Base-by-base conservation (phyloP, 2,888 invertebrate genomes). In the Xylocampa areola region DNA sequence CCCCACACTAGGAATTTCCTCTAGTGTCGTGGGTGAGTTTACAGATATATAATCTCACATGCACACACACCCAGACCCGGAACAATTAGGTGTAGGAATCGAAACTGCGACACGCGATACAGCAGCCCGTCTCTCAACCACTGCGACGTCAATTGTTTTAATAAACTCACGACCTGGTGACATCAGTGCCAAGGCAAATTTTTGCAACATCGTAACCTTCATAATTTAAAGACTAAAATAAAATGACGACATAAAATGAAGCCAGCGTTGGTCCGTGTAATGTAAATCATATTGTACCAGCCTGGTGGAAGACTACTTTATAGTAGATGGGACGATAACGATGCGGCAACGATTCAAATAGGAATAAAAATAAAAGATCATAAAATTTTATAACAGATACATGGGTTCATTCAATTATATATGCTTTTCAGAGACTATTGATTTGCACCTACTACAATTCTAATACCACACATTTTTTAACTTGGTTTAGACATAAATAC, bases 211-310 rank as follows among this genome's bases (percentile, higher is more conserved):
- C 14, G 11, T 47, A 43, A 68, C 8, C 21, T 48, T 44, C 5
- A 23, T 33, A 16, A 17, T 11, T 39, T 30, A 14, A 59, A 57
- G 41, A 51, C 36, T 41, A n/a, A 49, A 57, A 63, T 60, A 71
- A 63, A 71, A 61, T 67, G 44, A 45, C 36, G 27, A 14, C 7
- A 36, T 55, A 61, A 40, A 44, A 53, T 14, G 43, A 53, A 47
- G 25, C 17, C 37, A 13, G 16, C 19, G 16, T 30, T 45, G 25
- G 53, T 69, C 57, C 19, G 29, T 29, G 41, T 19, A 36, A 59
- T 60, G 27, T 57, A 57, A 54, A 53, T 61, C 36, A 63, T 63
- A 37, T 58, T 25, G 53, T 68, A 47, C 52, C 47, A 39, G 47
- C 10, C 32, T 49, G 41, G 21, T 23, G 2, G 7, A 1, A 6